Base-by-base conservation (phyloP, 2,113 vertebrate genomes). In the Struthidea cinerea region DNA sequence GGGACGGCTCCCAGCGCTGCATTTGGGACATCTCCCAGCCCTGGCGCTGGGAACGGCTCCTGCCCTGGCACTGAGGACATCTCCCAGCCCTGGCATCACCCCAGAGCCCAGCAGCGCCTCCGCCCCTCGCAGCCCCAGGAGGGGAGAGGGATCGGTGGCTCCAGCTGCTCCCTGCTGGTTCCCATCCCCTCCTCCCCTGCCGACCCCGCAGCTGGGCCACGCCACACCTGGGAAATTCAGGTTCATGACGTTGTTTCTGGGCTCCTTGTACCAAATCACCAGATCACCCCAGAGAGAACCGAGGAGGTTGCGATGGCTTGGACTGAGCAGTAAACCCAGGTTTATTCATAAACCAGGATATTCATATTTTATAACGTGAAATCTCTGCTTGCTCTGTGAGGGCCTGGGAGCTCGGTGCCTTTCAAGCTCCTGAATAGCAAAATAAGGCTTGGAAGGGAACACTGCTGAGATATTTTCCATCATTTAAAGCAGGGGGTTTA, bases 381-480 rank as follows among this genome's bases (percentile, higher is more conserved):
- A 90, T 88, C 93, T 89, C 35, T 56, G 93, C 92, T 88, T 77
- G 90, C 87, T 93, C 55, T 61, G 39, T 2, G 16, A 83, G 85
- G 82, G 75, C 90, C 84, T 37, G 68, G 75, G 65, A 90, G 90
- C 42, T 44, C 39, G 20, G 26, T 84, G 79, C 42, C 82, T 88
- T 94, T 94, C 90, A 83, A 86, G 92, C 63, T 97, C 85, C 75
- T 84, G 94, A 94, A 88, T 60, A 88, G 85, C 82, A 93, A 96
- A 96, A 77, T 21, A 92, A 70, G 85, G 79, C 94, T 85, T 85
- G 92, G 90, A 95, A 95, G 90, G 50, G 55, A 93, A 47, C 79
- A 37, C 71, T 3, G 17, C 93, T 41, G 79, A 75, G 87, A 87
- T 39, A 23, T 87, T 94, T 85, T 69, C 82, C 74, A 69, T 73